These are phyloP conservation scores for Myripristis murdjan DNA, from an alignment of 2,797 vertebrate genomes.

Conservation along the genomic window DNA sequence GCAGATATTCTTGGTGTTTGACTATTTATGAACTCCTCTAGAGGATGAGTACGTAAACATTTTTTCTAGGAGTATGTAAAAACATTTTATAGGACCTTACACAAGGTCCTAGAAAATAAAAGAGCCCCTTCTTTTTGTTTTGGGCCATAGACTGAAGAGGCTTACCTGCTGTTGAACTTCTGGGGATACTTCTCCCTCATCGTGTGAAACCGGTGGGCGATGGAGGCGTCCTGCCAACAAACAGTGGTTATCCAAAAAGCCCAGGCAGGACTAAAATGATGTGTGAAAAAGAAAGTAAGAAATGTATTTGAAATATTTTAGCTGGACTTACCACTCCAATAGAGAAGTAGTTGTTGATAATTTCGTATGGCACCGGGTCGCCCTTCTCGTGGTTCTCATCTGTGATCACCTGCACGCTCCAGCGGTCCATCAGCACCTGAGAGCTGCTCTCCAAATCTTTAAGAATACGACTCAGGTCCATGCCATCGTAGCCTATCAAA, in stretches of 20 bases:
- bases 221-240: constrained; percentile 92
- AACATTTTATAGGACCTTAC: too few relatives aligned
- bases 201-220: constrained; percentile 94
- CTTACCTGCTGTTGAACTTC: constrained; percentile 97
- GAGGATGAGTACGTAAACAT: neutral
- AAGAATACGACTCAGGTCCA: constrained; percentile 90
- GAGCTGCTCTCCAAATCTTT: constrained; percentile 90
- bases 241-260: constrained; percentile 3
- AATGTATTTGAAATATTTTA: neutral
- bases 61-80: too few relatives aligned
- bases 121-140: neutral
- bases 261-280: neutral
- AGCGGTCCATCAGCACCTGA: constrained; percentile 91
- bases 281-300: too few relatives aligned
- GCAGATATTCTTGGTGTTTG: neutral
- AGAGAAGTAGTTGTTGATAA: constrained; percentile 99
- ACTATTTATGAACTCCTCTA: neutral
- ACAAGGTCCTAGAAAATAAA: neutral
- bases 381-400: constrained; percentile 87
- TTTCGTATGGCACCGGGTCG: constrained; percentile 94
- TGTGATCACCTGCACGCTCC: constrained; percentile 91
- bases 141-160: neutral
- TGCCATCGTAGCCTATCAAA: constrained; percentile 90
- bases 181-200: constrained; percentile 97
- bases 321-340: constrained; percentile 92